phyloP scores from a whole-genome alignment of 1,140 invertebrate genomes.

The Lucilia sericata region DNA sequence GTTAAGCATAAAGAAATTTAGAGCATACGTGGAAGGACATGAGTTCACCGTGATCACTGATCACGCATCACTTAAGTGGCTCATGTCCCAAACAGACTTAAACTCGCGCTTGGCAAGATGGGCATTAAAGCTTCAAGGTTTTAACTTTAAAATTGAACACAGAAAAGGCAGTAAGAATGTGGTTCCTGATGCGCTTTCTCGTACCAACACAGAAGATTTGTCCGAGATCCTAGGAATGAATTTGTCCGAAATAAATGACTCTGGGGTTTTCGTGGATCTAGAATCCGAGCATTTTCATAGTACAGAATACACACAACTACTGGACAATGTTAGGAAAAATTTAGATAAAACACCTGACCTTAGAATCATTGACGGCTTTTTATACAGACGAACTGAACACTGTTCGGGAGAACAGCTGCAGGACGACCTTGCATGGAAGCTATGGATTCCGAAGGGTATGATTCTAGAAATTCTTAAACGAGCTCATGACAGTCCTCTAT shows the following conservation, averaged over 20 bases:
- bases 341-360: background rate
- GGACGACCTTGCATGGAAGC: background rate
- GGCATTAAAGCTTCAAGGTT: constrained; percentile 54
- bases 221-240: background rate
- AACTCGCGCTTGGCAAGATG: constrained; percentile 59
- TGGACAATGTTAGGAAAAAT: background rate
- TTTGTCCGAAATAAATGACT: background rate
- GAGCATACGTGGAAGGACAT: constrained; percentile 65
- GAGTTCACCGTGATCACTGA: constrained; percentile 65
- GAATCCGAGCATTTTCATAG: constrained; percentile 9
- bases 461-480: background rate
- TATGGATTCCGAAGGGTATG: background rate
- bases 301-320: background rate
- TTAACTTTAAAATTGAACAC: constrained; percentile 62
- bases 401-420: background rate
- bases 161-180: constrained; percentile 60
- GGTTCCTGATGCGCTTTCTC: constrained; percentile 64
- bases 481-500: constrained; percentile 34
- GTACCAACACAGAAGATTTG: constrained; percentile 35
- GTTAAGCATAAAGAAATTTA: constrained; percentile 63
- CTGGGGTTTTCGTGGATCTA: constrained; percentile 34
- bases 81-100: constrained; percentile 54
- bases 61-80: constrained; percentile 53
- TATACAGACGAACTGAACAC: background rate
- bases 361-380: background rate